These are phyloP conservation scores for Falco berigora DNA, from an alignment of 2,797 vertebrate species.

Conservation along the genomic window DNA sequence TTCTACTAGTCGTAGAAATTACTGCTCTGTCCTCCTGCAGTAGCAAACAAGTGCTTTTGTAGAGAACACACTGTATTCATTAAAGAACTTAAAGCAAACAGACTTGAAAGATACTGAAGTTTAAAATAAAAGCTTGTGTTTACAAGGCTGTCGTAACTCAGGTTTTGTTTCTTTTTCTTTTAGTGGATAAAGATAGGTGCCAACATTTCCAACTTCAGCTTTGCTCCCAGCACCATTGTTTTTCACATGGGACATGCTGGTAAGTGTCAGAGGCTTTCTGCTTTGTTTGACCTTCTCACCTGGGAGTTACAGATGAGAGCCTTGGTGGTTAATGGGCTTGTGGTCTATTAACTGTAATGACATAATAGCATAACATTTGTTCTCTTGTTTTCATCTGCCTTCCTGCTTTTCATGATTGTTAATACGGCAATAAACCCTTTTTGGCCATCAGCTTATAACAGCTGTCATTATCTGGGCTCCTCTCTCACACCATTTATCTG, in stretches of 20 bases:
- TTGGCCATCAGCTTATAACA: constrained; percentile 67
- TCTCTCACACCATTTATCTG: constrained; percentile 59
- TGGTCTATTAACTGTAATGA: constrained; percentile 77
- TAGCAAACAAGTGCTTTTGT: neutral
- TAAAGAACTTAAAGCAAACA: neutral
- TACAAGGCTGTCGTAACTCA: neutral
- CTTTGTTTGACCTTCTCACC: constrained; percentile 66
- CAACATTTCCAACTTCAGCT: constrained; percentile 95
- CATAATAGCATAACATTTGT: constrained; percentile 74
- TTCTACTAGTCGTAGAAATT: neutral
- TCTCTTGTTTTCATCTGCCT: constrained; percentile 65
- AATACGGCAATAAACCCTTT: constrained; percentile 68
- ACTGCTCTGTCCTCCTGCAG: neutral
- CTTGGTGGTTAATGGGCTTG: constrained; percentile 62
- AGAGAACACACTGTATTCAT: neutral
- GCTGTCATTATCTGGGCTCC: constrained; percentile 51
- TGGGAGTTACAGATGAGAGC: constrained; percentile 44
- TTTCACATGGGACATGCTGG: constrained; percentile 96
- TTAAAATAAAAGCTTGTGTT: neutral
- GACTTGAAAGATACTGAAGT: neutral
- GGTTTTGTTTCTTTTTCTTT: constrained; percentile 10
- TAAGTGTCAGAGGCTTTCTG: constrained; percentile 72
- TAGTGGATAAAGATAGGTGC: constrained; percentile 98
- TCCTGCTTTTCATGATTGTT: constrained; percentile 68
- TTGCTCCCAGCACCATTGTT: constrained; percentile 92